These are phyloP conservation scores for Ostrea edulis DNA, from an alignment of 1,140 invertebrate species.

Conservation along the genomic window DNA sequence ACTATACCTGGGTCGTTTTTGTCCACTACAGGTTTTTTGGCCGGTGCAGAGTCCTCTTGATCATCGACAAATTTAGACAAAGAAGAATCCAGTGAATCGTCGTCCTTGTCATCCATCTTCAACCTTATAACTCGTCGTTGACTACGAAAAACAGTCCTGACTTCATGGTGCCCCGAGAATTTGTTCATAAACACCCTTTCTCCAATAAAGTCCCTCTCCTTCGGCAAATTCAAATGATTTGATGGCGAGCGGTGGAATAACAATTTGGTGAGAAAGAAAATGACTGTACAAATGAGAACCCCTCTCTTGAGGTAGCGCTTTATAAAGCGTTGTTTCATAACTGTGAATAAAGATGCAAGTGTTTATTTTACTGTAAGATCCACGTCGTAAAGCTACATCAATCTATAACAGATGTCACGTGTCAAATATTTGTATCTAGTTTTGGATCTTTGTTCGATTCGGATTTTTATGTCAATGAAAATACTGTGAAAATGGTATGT, in stretches of 20 bases:
- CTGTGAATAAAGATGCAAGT: background rate
- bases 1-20: background rate
- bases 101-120: background rate
- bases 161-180: background rate
- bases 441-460: background rate
- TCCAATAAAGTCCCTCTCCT: background rate
- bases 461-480: background rate
- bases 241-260: background rate
- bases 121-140: background rate
- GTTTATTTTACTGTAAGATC: background rate
- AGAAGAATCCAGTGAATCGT: background rate
- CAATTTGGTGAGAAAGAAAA: conserved; percentile 2
- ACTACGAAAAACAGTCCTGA: background rate
- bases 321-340: background rate
- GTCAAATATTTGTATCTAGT: background rate
- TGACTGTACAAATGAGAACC: background rate
- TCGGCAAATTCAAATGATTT: background rate
- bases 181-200: background rate
- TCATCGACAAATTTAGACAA: conserved; percentile 22
- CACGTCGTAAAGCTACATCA: background rate
- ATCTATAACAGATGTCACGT: conserved; percentile 13
- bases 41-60: background rate
- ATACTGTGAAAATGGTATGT: too few species aligned
- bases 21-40: background rate
- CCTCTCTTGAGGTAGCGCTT: background rate